phyloP scores from a whole-genome alignment of 2,888 invertebrate genomes.

The Gymnosoma rotundatum region DNA sequence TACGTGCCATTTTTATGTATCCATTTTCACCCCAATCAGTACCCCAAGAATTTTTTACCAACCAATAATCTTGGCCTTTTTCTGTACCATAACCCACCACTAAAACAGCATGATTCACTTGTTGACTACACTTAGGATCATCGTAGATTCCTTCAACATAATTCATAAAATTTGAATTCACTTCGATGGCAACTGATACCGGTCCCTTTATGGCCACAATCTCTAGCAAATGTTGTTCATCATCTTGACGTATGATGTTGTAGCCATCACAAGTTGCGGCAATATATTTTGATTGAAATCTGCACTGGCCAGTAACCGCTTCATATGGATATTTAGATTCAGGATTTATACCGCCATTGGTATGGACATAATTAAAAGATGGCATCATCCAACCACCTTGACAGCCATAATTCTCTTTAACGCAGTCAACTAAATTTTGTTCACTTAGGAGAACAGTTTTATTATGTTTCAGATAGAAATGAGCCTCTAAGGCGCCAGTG shows the following conservation, averaged over 20 bases:
- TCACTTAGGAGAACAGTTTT: constrained; percentile 93
- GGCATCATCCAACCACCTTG: constrained; percentile 90
- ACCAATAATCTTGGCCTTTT: constrained; percentile 85
- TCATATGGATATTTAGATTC: constrained; percentile 94
- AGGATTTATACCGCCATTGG: constrained; percentile 93
- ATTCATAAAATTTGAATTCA: constrained; percentile 92
- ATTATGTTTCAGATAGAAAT: constrained; percentile 91
- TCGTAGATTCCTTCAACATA: constrained; percentile 91
- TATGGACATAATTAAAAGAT: constrained; percentile 91
- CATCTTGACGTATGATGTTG: constrained; percentile 87
- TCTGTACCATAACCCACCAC: constrained; percentile 81
- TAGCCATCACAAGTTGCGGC: constrained; percentile 93
- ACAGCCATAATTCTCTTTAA: constrained; percentile 91
- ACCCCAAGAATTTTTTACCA: constrained; percentile 89
- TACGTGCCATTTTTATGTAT: constrained; percentile 94
- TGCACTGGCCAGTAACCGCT: constrained; percentile 87
- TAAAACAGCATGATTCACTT: constrained; percentile 90
- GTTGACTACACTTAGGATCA: constrained; percentile 88
- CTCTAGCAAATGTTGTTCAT: constrained; percentile 87
- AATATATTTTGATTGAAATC: constrained; percentile 85
- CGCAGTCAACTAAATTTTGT: constrained; percentile 96
- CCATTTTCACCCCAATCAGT: constrained; percentile 91
- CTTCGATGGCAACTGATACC: constrained; percentile 94
- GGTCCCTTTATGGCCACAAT: constrained; percentile 94
- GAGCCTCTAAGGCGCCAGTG: constrained; percentile 95